Percentiles rank a stretch among this genome's conserved stretches.
phyloP scores from a whole-genome alignment of 1,140 invertebrate species.

The Nasonia giraulti region DNA sequence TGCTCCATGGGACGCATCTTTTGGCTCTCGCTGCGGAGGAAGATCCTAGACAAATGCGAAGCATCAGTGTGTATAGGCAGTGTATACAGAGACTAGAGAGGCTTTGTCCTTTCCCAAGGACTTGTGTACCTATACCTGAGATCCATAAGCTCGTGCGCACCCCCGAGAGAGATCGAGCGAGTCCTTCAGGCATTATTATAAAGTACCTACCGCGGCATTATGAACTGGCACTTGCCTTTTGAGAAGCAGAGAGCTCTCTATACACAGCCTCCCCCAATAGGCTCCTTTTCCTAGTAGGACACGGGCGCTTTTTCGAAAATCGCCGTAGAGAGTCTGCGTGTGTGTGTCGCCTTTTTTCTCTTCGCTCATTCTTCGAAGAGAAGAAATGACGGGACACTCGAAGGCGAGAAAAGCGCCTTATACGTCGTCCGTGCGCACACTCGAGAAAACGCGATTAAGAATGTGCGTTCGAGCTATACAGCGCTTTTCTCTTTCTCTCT shows the following conservation, averaged over 20 bases:
- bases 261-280: background rate
- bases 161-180: background rate
- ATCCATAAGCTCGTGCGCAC: background rate
- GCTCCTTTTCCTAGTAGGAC: constrained; percentile 30
- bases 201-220: constrained; percentile 37
- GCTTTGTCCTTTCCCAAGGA: constrained; percentile 35
- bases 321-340: background rate
- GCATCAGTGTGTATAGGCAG: constrained; percentile 10
- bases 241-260: background rate
- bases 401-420: constrained; percentile 36
- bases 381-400: constrained; percentile 11
- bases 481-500: constrained; percentile 11
- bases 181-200: constrained; percentile 36
- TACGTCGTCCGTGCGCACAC: background rate
- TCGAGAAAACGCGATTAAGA: constrained; percentile 29
- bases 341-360: background rate
- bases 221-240: constrained; percentile 21
- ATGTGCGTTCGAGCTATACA: background rate
- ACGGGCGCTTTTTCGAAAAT: constrained; percentile 18
- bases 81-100: background rate
- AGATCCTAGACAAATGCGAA: constrained; percentile 18
- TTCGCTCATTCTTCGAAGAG: background rate
- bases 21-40: background rate
- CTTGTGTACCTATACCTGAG: constrained; percentile 32
- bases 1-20: constrained; percentile 1